phyloP scores from a whole-genome alignment of 2,888 invertebrate species.

The Schrankia costaestrigalis region DNA sequence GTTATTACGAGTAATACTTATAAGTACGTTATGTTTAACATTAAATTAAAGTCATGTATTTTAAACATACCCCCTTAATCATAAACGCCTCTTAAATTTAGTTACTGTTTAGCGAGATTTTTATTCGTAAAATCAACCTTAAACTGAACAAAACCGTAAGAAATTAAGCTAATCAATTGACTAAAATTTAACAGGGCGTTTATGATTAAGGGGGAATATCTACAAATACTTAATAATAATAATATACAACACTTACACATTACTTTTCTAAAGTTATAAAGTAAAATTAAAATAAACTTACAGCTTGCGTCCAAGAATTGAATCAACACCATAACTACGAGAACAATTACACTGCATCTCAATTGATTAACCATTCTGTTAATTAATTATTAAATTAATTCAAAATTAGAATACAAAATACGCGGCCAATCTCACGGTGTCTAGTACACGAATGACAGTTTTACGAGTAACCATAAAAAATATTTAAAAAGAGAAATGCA shows the following conservation, averaged over 20 bases:
- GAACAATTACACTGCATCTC: conserved; percentile 16
- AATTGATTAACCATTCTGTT: conserved; percentile 19
- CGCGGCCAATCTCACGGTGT: conserved; percentile 22
- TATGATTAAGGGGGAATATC: no score
- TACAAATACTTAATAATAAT: no score
- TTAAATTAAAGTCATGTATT: no score
- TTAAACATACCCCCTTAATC: no score
- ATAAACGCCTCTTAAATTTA: no score
- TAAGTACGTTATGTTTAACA: no score
- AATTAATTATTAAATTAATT: conserved; percentile 13
- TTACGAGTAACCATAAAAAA: conserved; percentile 20
- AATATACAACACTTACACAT: background rate
- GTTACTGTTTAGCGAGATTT: no score
- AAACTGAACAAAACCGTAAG: no score
- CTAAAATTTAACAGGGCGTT: no score
- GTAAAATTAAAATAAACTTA: conserved; percentile 9
- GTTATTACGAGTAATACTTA: no score
- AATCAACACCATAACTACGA: conserved; percentile 13
- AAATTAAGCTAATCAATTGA: no score
- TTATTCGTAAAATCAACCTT: no score
- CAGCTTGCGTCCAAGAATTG: conserved; percentile 22
- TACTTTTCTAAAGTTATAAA: background rate
- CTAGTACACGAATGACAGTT: conserved; percentile 35
- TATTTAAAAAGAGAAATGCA: conserved; percentile 26
- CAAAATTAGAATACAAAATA: conserved; percentile 13